Percentiles rank a stretch among this genome's conserved stretches.
phyloP scores from a whole-genome alignment of 2,113 vertebrate species.

The Turdus rufiventris region DNA sequence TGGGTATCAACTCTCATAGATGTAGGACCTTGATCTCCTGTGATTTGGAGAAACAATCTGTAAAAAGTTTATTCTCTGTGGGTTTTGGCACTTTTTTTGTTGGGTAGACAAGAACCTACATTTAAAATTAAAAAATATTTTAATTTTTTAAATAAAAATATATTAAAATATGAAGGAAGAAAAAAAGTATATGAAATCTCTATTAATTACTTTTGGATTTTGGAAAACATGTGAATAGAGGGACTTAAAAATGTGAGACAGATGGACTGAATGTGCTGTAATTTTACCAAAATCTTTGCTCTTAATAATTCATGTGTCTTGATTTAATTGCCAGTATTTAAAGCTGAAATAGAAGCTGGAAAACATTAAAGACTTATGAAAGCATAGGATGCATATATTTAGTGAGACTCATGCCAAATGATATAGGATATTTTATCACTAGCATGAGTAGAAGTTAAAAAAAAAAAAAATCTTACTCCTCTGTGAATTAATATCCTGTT shows the following conservation, averaged over 20 bases:
- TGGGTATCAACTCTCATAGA: not conserved
- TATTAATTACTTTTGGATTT: not conserved
- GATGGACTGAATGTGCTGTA: not conserved
- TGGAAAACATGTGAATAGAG: not conserved
- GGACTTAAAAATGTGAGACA: not conserved
- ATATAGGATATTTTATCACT: not conserved
- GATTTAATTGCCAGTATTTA: not conserved
- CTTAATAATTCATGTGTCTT: not conserved
- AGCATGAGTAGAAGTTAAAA: not conserved
- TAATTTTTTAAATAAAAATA: too few species aligned
- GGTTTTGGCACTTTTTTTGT: not conserved
- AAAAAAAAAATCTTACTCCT: constrained; percentile 2
- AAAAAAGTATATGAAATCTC: not conserved
- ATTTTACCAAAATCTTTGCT: not conserved
- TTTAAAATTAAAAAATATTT: not conserved
- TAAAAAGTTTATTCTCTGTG: not conserved
- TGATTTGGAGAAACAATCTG: not conserved
- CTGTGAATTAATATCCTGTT: constrained; percentile 1
- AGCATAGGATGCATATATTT: not conserved
- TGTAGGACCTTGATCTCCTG: not conserved
- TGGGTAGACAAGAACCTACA: not conserved
- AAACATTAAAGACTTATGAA: not conserved
- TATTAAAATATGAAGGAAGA: not conserved
- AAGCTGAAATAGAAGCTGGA: not conserved
- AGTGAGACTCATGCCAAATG: not conserved